Conservation (phyloP, 2,113 vertebrate species). For the Sterna hirundo region DNA sequence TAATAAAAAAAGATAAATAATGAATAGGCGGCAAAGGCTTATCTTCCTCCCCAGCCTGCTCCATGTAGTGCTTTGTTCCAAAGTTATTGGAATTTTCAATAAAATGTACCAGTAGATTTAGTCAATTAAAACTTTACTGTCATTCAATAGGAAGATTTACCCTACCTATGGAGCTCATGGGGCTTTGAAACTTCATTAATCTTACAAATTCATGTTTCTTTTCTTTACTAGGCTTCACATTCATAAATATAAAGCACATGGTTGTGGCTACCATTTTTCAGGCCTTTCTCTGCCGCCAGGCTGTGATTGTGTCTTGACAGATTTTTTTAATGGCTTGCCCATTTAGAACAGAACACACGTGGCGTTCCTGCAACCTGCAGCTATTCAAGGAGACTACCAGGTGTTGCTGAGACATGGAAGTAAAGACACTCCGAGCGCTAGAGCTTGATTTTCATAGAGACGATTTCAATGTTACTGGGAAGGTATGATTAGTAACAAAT, state of each 20-base stretch:
- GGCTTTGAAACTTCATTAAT: not conserved
- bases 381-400: not conserved
- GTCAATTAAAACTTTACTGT: conserved; percentile 13
- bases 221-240: not conserved
- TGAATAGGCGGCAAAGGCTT: conserved; percentile 1
- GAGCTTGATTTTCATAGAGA: not conserved
- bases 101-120: not conserved
- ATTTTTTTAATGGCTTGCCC: accelerated
- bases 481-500: not conserved
- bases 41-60: not conserved
- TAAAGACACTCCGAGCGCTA: accelerated
- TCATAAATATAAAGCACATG: not conserved
- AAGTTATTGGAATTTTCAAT: not conserved
- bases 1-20: conserved; percentile 34
- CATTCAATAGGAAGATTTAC: not conserved
- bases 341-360: accelerated
- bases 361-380: not conserved
- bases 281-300: not conserved
- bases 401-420: not conserved
- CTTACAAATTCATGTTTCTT: not conserved
- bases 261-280: not conserved
- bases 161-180: not conserved
- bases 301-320: not conserved
- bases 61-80: not conserved
- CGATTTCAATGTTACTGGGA: not conserved